Evolutionary conservation across 2,113 vertebrate genomes (phyloP), one percentile per base, ranked within the genome.

Genomic region (Callipepla squamata): DNA sequence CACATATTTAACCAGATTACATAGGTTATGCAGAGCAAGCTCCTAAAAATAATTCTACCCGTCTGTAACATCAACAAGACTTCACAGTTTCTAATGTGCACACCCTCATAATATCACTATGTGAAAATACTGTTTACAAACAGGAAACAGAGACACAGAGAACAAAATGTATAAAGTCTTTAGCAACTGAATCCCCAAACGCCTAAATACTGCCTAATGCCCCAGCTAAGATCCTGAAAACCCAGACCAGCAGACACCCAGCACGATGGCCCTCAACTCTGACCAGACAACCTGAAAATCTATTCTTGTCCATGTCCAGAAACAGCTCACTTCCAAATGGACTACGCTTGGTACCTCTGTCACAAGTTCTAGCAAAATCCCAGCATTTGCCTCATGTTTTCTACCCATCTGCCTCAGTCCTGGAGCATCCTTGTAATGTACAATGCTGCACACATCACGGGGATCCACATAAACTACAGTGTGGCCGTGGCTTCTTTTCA

Each of bases 11-110:
- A 66, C 42, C 70, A 89, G 38, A 85, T 79, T 85, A 62, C 21
- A 81, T 11, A 85, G 55, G 42, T 77, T 92, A 70, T 34, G 30
- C 38, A 74, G 50, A 28, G 63, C 67, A 82, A 89, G 53, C 9
- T 91, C 55, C 63, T 80, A 79, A 87, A 30, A 94, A 87, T 69
- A 92, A 87, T 94, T 92, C 66, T 66, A 81, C n/a, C 21, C 11
- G 63, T 66, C 62, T 69, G 50, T 34, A 58, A 81, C 32, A 61
- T 17, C 57, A 44, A 13, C 42, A 76, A 53, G 9, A 21, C 86
- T 76, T 75, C 66, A 50, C 25, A 73, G 28, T 85, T 80, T 76
- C 40, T 81, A 55, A 89, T 21, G 36, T 13, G 72, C 36, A 75
- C n/a, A 73, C 8, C 18, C 40, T 72, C 42, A 30, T 19, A 86